phyloP scores from a whole-genome alignment of 23 tunicate species.

The Ciona savignyi region DNA sequence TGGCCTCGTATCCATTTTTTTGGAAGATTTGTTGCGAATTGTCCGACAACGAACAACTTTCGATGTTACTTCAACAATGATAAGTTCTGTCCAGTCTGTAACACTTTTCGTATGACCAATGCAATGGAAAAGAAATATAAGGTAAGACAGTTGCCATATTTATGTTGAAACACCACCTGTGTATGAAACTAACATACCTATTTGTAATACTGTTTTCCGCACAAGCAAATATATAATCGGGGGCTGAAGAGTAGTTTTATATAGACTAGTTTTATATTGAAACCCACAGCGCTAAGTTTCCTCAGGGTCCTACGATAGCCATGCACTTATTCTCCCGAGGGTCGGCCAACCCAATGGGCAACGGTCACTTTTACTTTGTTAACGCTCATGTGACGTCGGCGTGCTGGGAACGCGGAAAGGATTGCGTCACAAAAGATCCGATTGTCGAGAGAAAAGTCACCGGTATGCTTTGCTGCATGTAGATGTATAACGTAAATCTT shows the following conservation, averaged over 20 bases:
- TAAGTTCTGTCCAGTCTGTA: conserved; percentile 7
- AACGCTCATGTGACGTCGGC: not conserved
- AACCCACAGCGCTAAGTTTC: too few relatives aligned
- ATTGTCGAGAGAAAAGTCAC: not conserved
- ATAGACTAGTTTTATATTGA: too few relatives aligned
- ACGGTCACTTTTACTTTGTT: not conserved
- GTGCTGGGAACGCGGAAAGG: not conserved
- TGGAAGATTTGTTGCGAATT: conserved; percentile 13
- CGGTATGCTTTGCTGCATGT: too few relatives aligned
- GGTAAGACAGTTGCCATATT: too few relatives aligned
- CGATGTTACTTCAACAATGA: conserved; percentile 19
- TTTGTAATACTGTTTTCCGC: too few relatives aligned
- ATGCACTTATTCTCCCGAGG: not conserved
- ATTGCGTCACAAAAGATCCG: not conserved
- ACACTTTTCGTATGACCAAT: not conserved
- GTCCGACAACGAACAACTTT: conserved; percentile 20
- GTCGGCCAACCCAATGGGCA: not conserved
- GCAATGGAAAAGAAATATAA: not conserved
- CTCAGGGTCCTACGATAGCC: not conserved
- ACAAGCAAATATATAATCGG: too few relatives aligned
- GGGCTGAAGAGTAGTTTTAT: too few relatives aligned
- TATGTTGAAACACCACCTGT: too few relatives aligned
- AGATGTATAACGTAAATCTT: too few relatives aligned
- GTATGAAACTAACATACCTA: too few relatives aligned
- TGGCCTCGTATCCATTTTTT: conserved; percentile 17